phyloP scores from a whole-genome alignment of 2,888 invertebrate species.

The Rotaria magnacalcarata region DNA sequence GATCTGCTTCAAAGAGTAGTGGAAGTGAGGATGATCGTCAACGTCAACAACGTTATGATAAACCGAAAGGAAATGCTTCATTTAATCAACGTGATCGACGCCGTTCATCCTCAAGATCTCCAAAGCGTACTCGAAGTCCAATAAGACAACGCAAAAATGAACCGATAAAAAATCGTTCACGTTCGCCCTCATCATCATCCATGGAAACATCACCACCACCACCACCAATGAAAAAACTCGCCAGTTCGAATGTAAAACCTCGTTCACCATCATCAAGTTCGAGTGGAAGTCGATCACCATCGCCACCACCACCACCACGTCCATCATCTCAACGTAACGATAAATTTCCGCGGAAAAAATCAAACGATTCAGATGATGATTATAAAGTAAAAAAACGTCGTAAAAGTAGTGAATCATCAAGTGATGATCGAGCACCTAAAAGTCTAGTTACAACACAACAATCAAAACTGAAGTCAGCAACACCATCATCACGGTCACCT shows the following conservation, averaged over 20 bases:
- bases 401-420: neutral
- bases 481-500: neutral
- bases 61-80: neutral
- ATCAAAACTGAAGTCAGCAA: neutral
- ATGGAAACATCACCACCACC: neutral
- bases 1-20: neutral
- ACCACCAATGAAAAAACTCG: neutral
- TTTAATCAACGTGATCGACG: neutral
- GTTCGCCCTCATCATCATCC: neutral
- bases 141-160: neutral
- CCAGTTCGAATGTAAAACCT: neutral
- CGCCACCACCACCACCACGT: conserved; percentile 1
- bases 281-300: neutral
- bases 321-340: neutral
- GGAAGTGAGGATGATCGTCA: neutral
- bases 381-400: neutral
- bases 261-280: neutral
- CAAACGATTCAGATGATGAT: neutral
- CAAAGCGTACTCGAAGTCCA: neutral
- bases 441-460: neutral
- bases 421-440: neutral
- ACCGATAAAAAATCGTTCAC: neutral
- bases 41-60: neutral
- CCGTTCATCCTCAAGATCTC: neutral
- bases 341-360: neutral